Evolutionary conservation across 2,797 vertebrate species (phyloP).

Genomic region (Mus spretus): DNA sequence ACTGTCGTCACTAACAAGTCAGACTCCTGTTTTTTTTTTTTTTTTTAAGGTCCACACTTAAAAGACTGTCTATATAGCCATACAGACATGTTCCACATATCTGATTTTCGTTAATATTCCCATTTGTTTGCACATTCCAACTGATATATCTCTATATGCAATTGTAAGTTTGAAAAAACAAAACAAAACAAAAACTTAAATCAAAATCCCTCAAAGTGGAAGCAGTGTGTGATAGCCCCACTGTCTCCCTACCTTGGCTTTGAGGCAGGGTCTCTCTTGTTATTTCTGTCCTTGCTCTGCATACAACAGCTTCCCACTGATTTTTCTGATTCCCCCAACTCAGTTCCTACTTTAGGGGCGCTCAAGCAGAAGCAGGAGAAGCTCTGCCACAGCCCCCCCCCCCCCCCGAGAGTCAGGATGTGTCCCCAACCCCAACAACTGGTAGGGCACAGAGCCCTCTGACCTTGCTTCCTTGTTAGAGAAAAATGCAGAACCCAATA

Average conservation of each 20-base stretch:
- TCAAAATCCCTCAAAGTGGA: neutral
- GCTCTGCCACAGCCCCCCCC: too few relatives aligned
- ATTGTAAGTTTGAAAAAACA: neutral
- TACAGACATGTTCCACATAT: neutral
- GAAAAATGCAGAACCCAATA: neutral
- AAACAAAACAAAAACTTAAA: neutral
- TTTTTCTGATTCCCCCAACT: neutral
- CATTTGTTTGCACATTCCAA: neutral
- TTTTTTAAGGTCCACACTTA: neutral
- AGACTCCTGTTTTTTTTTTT: conserved; percentile 29
- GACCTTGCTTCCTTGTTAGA: neutral
- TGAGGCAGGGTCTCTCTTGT: neutral
- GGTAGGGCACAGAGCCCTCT: neutral
- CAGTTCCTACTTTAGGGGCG: neutral
- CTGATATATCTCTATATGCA: neutral
- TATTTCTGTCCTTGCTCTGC: neutral
- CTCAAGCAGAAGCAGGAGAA: neutral
- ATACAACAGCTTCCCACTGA: neutral
- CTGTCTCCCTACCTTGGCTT: neutral
- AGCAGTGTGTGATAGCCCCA: too few relatives aligned
- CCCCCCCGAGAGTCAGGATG: neutral
- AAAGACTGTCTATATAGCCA: conserved; percentile 17
- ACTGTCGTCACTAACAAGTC: neutral
- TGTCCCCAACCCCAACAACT: accelerated
- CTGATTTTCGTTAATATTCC: neutral